Evolutionary conservation across 1,140 invertebrate species (phyloP).

Genomic region (Megalopta genalis): DNA sequence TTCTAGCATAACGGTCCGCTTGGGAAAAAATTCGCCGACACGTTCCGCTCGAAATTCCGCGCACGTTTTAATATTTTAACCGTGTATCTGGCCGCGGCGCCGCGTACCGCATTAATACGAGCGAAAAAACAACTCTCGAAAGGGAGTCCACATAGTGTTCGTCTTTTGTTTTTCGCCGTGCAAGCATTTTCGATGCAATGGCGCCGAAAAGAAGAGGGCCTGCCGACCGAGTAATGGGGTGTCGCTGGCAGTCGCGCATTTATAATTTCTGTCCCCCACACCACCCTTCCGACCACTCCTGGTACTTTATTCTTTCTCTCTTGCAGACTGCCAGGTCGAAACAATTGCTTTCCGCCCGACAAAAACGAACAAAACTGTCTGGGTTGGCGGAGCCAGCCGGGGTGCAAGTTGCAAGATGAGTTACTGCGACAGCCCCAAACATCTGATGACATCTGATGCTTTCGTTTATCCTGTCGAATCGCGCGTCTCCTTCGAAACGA

Average conservation of each 20-base stretch:
- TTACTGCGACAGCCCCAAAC: constrained; percentile 55
- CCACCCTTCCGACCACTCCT: constrained; percentile 32
- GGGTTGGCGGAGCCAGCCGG: constrained; percentile 45
- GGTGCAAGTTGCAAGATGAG: constrained; percentile 61
- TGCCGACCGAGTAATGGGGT: constrained; percentile 65
- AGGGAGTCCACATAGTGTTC: constrained; percentile 26
- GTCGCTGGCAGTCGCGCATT: constrained; percentile 68
- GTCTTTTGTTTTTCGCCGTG: constrained; percentile 58
- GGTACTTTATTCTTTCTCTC: constrained; percentile 50
- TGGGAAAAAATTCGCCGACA: not conserved
- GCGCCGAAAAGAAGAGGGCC: constrained; percentile 60
- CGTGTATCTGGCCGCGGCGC: constrained; percentile 40
- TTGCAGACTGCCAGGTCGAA: constrained; percentile 59
- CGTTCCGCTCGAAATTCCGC: constrained; percentile 14
- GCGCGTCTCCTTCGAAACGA: no score
- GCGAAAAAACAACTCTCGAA: constrained; percentile 42
- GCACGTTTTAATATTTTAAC: constrained; percentile 48
- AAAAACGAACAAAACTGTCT: constrained; percentile 65
- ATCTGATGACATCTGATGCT: constrained; percentile 43
- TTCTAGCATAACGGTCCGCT: no score
- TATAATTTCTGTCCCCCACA: constrained; percentile 63
- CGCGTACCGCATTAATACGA: constrained; percentile 45
- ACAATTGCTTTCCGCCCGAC: constrained; percentile 65
- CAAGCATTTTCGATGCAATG: constrained; percentile 62
- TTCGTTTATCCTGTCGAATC: constrained; percentile 22